Base-by-base conservation (phyloP, 2,888 invertebrate genomes). In the Lasius fuliginosus region DNA sequence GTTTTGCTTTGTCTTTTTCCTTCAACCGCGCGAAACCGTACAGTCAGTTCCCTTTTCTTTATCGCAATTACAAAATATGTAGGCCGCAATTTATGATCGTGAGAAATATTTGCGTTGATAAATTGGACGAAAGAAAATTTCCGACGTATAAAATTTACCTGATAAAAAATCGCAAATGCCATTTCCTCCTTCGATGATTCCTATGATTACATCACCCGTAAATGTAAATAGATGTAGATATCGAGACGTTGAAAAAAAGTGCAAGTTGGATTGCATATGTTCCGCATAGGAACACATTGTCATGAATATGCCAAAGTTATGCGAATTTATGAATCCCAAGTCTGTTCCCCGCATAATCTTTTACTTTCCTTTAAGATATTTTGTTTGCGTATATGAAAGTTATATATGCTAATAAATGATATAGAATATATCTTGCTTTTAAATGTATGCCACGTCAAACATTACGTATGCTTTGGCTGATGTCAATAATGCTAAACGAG, bases 131-230 rank as follows among this genome's bases (percentile, higher is more conserved):
- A 75, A 67, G 23, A 69, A 75, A 68, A 75, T 75, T 3, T 5
- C 46, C 30, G 27, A 40, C 23, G 4, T 18, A 18, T 30, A 11
- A 71, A 33, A 73, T 18, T 18, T 3, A 27, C 2, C 5, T 27
- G 69, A 76, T 76, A 23, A 53, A 77, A 75, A 67, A 68, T 49
- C 2, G 4, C 46, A 18, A 75, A 75, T 36, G 33, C 1, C n/a
- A 12, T 9, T 30, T 15, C n/a, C 15, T 15, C 1, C 12, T 76
- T 75, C 33, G 23, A 74, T 46, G 5, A 65, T 5, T 67, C 11
- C 3, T 30, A 62, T 11, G 27, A 5, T 18, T 18, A 30, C n/a
- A 36, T 73, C 3, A 49, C 49, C 9, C 18, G 3, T 33, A 46
- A 65, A 4, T 27, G 27, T 27, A 74, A 53, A 53, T 53, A 15